These are phyloP conservation scores for Porites lobata DNA, from an alignment of 92 coral and sea anemone genomes.

Conservation along the genomic window DNA sequence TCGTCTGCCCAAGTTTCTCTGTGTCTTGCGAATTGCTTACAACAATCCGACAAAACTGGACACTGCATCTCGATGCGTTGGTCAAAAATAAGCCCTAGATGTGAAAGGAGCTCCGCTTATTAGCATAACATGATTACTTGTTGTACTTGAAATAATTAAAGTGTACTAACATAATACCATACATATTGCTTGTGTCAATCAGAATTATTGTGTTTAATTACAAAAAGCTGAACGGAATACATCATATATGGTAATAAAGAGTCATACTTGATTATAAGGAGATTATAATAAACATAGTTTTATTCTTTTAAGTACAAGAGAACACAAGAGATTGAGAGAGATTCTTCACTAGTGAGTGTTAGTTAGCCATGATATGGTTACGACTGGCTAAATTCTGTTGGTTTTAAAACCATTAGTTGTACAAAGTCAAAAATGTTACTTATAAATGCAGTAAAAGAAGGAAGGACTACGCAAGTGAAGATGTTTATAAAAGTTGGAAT, in stretches of 20 bases:
- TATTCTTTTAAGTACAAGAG: slow-evolving; percentile 18
- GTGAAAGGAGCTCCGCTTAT: neutral
- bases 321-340: slow-evolving; percentile 20
- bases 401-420: neutral
- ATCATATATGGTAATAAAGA: neutral
- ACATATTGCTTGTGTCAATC: slow-evolving; percentile 19
- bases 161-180: slow-evolving; percentile 14
- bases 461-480: slow-evolving; percentile 74
- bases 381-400: neutral
- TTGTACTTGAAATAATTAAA: slow-evolving; percentile 7
- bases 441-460: slow-evolving; percentile 73
- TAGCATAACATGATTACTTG: neutral
- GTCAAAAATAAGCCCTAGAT: neutral
- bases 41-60: too few species aligned
- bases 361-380: neutral
- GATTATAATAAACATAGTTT: slow-evolving; percentile 14
- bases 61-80: neutral
- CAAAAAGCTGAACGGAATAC: neutral
- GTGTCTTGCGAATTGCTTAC: too few species aligned
- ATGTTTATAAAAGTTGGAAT: slow-evolving; percentile 84
- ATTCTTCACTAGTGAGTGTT: neutral
- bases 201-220: slow-evolving; percentile 1
- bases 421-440: slow-evolving; percentile 52
- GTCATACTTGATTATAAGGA: slow-evolving; percentile 5
- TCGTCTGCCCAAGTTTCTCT: too few species aligned